Conservation (phyloP, 2,113 vertebrate species). For the Rhizomys pruinosus region DNA sequence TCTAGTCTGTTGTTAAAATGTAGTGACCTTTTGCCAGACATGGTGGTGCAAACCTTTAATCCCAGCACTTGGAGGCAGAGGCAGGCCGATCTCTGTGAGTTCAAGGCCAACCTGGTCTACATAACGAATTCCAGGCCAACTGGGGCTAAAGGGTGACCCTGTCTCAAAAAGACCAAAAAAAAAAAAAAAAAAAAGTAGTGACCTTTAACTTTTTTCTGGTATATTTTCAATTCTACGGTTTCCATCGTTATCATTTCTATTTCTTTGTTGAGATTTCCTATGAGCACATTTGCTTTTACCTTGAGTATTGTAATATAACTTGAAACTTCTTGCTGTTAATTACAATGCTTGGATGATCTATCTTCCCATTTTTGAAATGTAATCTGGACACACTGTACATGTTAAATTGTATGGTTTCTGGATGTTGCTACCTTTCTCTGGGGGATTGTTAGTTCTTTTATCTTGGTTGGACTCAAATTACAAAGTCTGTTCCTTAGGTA, state of each 20-base stretch:
- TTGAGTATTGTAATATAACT: not conserved
- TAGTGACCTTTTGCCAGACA: not conserved
- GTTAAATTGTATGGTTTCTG: not conserved
- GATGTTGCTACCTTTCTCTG: slow-evolving; percentile 11
- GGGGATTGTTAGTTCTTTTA: not conserved
- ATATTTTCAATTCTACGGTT: not conserved
- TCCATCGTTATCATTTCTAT: not conserved
- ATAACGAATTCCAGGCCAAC: too few species aligned
- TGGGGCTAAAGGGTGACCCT: too few species aligned
- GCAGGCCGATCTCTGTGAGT: too few species aligned
- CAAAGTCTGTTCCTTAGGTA: not conserved
- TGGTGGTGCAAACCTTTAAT: too few species aligned
- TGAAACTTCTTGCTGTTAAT: not conserved
- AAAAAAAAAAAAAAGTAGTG: not conserved
- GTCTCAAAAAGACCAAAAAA: too few species aligned
- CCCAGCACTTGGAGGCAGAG: too few species aligned
- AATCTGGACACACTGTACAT: not conserved
- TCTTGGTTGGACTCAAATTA: slow-evolving; percentile 6
- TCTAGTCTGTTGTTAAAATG: not conserved
- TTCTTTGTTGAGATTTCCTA: not conserved
- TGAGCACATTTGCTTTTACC: not conserved
- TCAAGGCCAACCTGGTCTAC: too few species aligned
- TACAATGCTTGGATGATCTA: not conserved
- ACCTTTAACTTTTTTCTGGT: not conserved
- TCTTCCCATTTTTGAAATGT: not conserved